These are phyloP conservation scores for Peromyscus californicus DNA, from an alignment of 2,113 vertebrate genomes.

Conservation along the genomic window DNA sequence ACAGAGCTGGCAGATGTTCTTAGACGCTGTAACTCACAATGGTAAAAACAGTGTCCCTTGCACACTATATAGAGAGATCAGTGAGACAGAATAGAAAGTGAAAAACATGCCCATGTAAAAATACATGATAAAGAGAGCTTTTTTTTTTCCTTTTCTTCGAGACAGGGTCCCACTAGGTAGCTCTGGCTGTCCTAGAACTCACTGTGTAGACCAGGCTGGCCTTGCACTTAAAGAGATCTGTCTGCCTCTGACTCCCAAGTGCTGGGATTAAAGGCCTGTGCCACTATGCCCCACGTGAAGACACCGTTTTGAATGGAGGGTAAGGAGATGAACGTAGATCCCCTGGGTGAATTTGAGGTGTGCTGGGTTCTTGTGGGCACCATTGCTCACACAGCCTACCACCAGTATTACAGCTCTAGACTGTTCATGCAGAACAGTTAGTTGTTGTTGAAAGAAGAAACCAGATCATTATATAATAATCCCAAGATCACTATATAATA, in stretches of 20 bases:
- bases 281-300: background rate
- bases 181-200: background rate
- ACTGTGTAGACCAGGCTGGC: background rate
- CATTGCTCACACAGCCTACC: background rate
- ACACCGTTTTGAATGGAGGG: background rate
- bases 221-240: background rate
- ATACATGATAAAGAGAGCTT: background rate
- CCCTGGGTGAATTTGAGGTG: background rate
- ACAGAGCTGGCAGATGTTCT: background rate
- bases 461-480: background rate
- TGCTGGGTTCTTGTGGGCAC: background rate
- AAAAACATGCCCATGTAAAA: background rate
- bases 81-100: conserved; percentile 8
- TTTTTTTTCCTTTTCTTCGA: background rate
- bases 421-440: background rate
- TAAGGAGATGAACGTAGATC: background rate
- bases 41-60: conserved; percentile 26
- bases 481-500: background rate
- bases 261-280: background rate
- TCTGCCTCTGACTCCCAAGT: background rate
- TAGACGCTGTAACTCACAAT: background rate
- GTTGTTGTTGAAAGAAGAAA: background rate
- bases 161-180: background rate
- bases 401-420: background rate
- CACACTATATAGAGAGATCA: background rate